Base-by-base conservation (phyloP, 1,140 invertebrate species). In the Bombus confusus region DNA sequence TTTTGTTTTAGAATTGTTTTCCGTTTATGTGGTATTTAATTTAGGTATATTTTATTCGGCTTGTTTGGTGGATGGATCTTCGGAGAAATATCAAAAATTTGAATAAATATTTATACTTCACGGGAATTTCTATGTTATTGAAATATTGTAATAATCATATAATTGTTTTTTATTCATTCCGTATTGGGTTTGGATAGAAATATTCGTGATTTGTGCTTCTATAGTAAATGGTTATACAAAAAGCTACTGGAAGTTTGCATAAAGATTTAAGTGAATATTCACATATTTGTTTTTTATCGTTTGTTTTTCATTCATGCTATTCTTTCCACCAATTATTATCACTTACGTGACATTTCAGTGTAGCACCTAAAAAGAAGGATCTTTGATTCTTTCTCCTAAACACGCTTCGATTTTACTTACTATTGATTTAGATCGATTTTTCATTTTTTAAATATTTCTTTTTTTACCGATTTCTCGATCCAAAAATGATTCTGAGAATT, bases 261-360 rank as follows among this genome's bases (percentile, higher is more conserved):
- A 47, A 22, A 41, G 59, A 43, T 78, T 43, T 78, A 64, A 9
- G 43, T 47, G 39, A 77, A 77, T 77, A 77, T 77, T 77, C 57
- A 64, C n/a, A n/a, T 62, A n/a, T 62, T 43, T 41, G 12, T 57
- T 10, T 80, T 86, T 68, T 74, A 59, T 80, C 41, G 64, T 25
- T 69, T 47, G 13, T 68, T 68, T 74, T 66, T 64, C 64, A 64
- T 69, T 47, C 41, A n/a, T 25, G 28, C 22, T 3, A 62, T 25
- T n/a, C 41, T 13, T n/a, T 43, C 22, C 39, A 10, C n/a, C 47
- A 43, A 72, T 74, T 62, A 47, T 2, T 25, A 25, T 22, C 43
- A 68, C n/a, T 47, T 69, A 28, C 41, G 22, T 37, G 31, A 37
- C 0, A 52, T 47, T 66, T 37, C 31, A 37, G 22, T 10, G 10